Evolutionary conservation across 2,113 vertebrate species (phyloP).

Genomic region (Mionectes macconnelli): DNA sequence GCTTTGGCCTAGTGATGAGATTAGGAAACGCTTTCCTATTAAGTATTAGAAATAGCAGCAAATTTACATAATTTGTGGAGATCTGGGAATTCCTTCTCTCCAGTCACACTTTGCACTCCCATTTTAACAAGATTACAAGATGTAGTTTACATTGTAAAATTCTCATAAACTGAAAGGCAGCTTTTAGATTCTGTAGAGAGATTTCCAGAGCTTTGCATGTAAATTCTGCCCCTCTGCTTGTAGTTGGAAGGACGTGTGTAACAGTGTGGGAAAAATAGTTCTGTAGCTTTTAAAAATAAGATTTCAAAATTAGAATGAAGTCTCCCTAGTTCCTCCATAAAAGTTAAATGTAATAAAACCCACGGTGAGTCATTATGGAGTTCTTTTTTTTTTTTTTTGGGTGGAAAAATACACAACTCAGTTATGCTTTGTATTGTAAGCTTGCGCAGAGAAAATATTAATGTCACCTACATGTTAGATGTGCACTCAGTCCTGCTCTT

Average conservation of each 20-base stretch:
- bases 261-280: not conserved
- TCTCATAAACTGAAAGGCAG: not conserved
- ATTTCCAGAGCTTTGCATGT: not conserved
- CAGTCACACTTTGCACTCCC: not conserved
- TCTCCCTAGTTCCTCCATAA: not conserved
- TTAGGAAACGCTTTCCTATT: not conserved
- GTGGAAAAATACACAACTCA: not conserved
- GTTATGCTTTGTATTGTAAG: not conserved
- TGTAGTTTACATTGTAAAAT: not conserved
- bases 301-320: not conserved
- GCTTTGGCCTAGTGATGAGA: not conserved
- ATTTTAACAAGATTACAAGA: not conserved
- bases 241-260: not conserved
- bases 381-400: not conserved
- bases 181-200: not conserved
- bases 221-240: not conserved
- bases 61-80: not conserved
- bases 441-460: not conserved
- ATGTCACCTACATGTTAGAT: not conserved
- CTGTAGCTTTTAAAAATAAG: not conserved
- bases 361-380: not conserved
- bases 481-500: not conserved
- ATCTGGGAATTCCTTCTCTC: not conserved
- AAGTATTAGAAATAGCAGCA: not conserved
- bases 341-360: not conserved